Conservation (phyloP, 2,113 vertebrate genomes). For the Lepisosteus oculatus region DNA sequence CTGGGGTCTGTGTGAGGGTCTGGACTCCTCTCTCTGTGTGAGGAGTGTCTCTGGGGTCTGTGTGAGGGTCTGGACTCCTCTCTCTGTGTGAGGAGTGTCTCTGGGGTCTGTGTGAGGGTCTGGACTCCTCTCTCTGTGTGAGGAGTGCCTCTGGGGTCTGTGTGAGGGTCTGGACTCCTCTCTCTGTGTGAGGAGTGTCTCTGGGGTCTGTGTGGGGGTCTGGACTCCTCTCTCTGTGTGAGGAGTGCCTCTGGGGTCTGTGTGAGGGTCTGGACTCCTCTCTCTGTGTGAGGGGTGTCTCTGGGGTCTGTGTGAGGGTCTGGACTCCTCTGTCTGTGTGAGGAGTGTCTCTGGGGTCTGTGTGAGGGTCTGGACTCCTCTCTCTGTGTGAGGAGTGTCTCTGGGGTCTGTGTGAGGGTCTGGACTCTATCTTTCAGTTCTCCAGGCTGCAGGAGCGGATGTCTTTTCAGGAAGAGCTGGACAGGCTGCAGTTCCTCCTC, state of each 20-base stretch:
- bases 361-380: no score
- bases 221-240: not conserved
- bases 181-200: not conserved
- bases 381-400: not conserved
- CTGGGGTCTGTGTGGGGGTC: not conserved
- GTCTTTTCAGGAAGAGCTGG: conserved; percentile 75
- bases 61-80: no score
- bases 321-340: no score
- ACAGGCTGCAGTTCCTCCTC: conserved; percentile 74
- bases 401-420: no score
- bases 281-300: conserved; percentile 3
- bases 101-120: no score
- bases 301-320: no score
- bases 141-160: conserved; percentile 24
- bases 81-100: no score
- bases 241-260: not conserved
- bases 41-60: no score
- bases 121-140: not conserved
- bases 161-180: not conserved
- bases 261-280: not conserved
- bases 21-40: no score
- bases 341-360: no score
- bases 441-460: conserved; percentile 66
- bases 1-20: no score
- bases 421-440: conserved; percentile 55